Base-by-base conservation (phyloP, 1,140 invertebrate species). In the Ceratosolen fusciceps region DNA sequence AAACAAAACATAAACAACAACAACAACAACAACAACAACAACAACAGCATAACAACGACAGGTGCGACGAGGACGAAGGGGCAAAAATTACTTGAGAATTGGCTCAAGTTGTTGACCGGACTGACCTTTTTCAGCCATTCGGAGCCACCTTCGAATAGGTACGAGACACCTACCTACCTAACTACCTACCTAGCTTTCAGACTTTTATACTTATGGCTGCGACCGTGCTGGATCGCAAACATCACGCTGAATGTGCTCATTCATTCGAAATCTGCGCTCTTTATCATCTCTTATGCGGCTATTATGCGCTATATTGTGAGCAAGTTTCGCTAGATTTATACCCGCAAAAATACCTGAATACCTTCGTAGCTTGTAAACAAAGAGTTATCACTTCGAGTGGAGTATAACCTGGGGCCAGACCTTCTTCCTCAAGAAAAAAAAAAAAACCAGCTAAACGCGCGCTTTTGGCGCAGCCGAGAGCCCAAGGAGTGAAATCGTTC, bases 1-100 rank as follows among this genome's bases (percentile, higher is more conserved):
- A 78, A 78, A 77, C 29, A 72, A 77, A 77, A 77, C n/a, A n/a
- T n/a, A n/a, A n/a, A n/a, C n/a, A n/a, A n/a, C n/a, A n/a, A n/a
- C n/a, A n/a, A n/a, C n/a, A n/a, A n/a, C n/a, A n/a, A n/a, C n/a
- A n/a, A n/a, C n/a, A n/a, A n/a, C n/a, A n/a, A n/a, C n/a, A n/a
- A n/a, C n/a, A n/a, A n/a, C n/a, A n/a, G n/a, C n/a, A n/a, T n/a
- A n/a, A n/a, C n/a, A n/a, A n/a, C n/a, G n/a, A n/a, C n/a, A n/a
- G n/a, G 49, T 12, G 19, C 24, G 12, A 56, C 24, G 26, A 34
- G 31, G 34, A n/a, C 58, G 4, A 34, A 8, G n/a, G 60, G 31
- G 60, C 21, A n/a, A 65, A 65, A 65, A 65, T 65, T 65, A 31
- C 60, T 65, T 9, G 16, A n/a, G n/a, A 65, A 65, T 65, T 65